Conservation (phyloP, 2,797 vertebrate genomes). For the Gallirallus australis region DNA sequence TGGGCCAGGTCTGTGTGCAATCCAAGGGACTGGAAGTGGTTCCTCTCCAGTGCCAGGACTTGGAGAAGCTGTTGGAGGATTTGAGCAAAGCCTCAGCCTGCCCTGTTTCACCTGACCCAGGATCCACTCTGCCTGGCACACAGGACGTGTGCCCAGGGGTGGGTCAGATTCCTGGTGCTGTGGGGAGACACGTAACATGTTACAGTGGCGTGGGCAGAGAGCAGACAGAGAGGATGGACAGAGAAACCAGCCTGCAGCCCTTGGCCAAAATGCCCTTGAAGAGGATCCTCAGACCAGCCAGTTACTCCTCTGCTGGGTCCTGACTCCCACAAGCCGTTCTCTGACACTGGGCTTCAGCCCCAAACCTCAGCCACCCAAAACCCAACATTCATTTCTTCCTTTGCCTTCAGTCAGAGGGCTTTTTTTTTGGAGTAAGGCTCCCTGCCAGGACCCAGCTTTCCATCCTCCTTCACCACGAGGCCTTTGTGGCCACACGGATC, state of each 20-base stretch:
- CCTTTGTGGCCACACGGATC: neutral
- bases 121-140: too few species aligned
- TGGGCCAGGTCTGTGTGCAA: neutral
- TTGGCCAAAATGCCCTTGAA: neutral
- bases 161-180: neutral
- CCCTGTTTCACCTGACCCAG: too few species aligned
- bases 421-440: neutral
- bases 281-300: neutral
- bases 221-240: neutral
- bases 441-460: neutral
- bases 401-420: neutral
- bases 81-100: neutral
- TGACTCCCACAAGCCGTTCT: neutral
- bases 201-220: rapidly evolving
- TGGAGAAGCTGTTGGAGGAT: neutral
- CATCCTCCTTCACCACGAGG: neutral
- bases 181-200: neutral
- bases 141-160: neutral
- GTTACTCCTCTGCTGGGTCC: neutral
- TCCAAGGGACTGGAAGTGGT: neutral
- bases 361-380: neutral
- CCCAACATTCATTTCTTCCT: neutral
- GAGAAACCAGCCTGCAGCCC: neutral
- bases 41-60: rapidly evolving
- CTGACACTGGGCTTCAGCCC: neutral